Conservation (phyloP, 2,888 invertebrate genomes). For the Gibbula magus region DNA sequence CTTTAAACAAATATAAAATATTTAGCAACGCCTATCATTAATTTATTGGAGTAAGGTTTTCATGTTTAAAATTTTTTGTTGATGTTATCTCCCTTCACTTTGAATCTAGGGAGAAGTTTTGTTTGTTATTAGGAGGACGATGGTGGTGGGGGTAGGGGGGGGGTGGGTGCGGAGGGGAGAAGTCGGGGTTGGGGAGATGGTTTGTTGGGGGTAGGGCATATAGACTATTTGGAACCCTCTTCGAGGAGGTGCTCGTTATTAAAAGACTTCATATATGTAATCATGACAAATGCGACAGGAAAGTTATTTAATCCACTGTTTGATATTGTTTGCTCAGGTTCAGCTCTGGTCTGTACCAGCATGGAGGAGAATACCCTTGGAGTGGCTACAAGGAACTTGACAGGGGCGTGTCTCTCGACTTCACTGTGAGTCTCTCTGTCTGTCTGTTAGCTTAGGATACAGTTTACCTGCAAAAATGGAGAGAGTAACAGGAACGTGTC, state of each 20-base stretch:
- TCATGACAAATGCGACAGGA: not conserved
- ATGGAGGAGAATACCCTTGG: conserved; percentile 86
- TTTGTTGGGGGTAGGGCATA: too few species aligned
- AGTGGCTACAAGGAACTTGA: conserved; percentile 89
- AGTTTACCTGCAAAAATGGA: not conserved
- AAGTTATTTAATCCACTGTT: not conserved
- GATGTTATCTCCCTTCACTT: too few species aligned
- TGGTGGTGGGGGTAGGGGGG: too few species aligned
- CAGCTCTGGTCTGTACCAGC: conserved; percentile 84
- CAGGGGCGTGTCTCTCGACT: conserved; percentile 85
- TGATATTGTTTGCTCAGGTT: conserved; percentile 77
- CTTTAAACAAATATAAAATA: not conserved
- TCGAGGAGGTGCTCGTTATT: too few species aligned
- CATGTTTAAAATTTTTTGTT: too few species aligned
- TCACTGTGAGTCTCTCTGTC: conserved; percentile 77
- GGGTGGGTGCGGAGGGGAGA: too few species aligned
- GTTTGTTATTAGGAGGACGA: too few species aligned
- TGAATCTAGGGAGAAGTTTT: too few species aligned
- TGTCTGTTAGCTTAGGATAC: not conserved
- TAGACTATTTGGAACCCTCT: not conserved
- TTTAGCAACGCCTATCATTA: not conserved
- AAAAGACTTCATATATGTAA: too few species aligned
- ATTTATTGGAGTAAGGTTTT: not conserved
- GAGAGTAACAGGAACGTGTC: too few species aligned
- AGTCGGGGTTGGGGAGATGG: too few species aligned